These are phyloP conservation scores for Leptoteleia sp. DNA, from an alignment of 1,140 invertebrate species.

Conservation along the genomic window DNA sequence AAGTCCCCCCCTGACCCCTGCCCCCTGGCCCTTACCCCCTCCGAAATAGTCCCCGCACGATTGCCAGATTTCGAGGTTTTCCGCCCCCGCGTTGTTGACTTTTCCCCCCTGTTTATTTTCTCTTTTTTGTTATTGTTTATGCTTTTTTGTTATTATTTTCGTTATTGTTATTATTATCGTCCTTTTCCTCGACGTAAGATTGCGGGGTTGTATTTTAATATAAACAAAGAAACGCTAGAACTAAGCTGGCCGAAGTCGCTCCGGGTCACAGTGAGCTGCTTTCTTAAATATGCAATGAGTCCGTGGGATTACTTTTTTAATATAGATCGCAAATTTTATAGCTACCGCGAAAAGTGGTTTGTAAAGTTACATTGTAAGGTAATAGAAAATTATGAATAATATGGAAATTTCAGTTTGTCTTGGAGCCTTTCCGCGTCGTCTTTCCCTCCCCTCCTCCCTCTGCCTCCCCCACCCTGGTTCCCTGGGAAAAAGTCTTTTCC, in stretches of 20 bases:
- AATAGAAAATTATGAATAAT: conserved; percentile 25
- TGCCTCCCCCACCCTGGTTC: no score
- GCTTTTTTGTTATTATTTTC: no score
- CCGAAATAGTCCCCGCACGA: conserved; percentile 17
- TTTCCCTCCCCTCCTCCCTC: no score
- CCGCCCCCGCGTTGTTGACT: conserved; percentile 1
- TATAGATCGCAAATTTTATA: conserved; percentile 26
- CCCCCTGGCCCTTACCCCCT: no score
- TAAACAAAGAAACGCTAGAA: conserved; percentile 12
- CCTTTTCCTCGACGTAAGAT: conserved; percentile 22
- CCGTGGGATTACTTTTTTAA: conserved; percentile 19
- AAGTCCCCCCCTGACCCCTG: no score
- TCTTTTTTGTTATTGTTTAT: no score
- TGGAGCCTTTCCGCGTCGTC: background rate
- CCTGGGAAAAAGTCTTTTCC: no score
- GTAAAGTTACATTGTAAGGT: conserved; percentile 22
- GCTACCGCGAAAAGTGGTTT: conserved; percentile 2
- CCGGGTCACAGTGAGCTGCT: background rate
- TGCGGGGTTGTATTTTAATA: conserved; percentile 31
- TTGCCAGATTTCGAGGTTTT: conserved; percentile 30
- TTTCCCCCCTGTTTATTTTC: no score
- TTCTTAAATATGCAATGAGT: conserved; percentile 26
- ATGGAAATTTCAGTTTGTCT: conserved; percentile 11
- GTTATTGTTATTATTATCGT: no score
- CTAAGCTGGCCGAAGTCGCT: conserved; percentile 8